These are phyloP conservation scores for Reticulitermes lucifugus DNA, from an alignment of 2,888 invertebrate genomes.

Conservation along the genomic window DNA sequence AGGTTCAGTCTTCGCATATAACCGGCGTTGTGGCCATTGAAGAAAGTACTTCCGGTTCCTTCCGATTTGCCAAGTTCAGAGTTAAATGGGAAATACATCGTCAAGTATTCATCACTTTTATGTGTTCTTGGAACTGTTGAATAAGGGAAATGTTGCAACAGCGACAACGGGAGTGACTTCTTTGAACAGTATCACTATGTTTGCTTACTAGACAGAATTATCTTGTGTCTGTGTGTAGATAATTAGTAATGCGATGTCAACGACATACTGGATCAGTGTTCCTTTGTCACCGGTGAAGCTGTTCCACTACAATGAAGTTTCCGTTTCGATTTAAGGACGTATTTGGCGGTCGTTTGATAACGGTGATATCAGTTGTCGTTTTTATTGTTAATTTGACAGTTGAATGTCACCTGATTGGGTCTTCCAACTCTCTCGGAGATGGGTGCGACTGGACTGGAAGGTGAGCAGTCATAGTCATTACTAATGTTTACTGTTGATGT, in stretches of 20 bases:
- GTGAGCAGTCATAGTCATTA: neutral
- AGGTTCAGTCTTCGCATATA: too few relatives aligned
- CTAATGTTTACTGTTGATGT: neutral
- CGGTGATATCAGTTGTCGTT: neutral
- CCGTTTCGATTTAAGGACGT: neutral
- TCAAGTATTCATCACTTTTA: too few relatives aligned
- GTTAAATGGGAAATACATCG: too few relatives aligned
- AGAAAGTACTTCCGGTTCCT: too few relatives aligned
- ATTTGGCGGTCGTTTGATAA: neutral
- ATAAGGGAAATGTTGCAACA: neutral
- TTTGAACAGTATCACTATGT: neutral
- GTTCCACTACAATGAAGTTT: neutral
- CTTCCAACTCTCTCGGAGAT: neutral
- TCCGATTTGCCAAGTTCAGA: too few relatives aligned
- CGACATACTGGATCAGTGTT: neutral
- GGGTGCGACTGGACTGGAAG: conserved; percentile 12
- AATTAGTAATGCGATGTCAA: neutral
- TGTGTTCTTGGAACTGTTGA: neutral
- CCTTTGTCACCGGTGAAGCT: neutral
- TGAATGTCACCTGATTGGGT: neutral
- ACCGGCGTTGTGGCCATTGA: too few relatives aligned
- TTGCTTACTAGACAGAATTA: neutral
- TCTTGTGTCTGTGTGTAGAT: neutral
- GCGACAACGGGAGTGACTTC: neutral
- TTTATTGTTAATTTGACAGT: neutral